Percentiles rank a stretch among this genome's conserved stretches.
phyloP scores from a whole-genome alignment of 2,888 invertebrate genomes.

The Sussaba pulchella region DNA sequence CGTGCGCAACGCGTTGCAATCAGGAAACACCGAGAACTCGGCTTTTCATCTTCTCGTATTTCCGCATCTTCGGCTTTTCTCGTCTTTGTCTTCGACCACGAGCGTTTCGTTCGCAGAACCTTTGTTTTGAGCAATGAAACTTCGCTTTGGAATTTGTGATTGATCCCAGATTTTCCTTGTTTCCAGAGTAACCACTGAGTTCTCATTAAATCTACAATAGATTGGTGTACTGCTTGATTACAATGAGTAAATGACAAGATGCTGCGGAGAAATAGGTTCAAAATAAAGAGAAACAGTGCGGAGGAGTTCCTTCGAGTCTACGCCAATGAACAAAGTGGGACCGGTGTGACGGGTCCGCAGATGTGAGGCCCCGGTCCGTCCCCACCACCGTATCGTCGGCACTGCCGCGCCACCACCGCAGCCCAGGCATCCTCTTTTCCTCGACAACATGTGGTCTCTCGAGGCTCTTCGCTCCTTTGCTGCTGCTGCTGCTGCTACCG shows the following conservation, averaged over 20 bases:
- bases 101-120: background rate
- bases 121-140: background rate
- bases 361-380: conserved; percentile 59
- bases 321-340: conserved; percentile 80
- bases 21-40: conserved; percentile 29
- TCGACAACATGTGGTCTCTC: conserved; percentile 78
- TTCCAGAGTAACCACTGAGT: no score
- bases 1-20: background rate
- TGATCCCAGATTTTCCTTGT: no score
- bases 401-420: conserved; percentile 64
- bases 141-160: background rate
- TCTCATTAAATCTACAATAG: no score
- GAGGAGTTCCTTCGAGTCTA: conserved; percentile 67
- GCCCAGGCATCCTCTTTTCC: conserved; percentile 64
- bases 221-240: no score
- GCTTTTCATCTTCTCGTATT: background rate
- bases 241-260: no score
- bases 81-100: conserved; percentile 10
- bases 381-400: conserved; percentile 43
- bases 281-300: conserved; percentile 37
- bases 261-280: conserved; percentile 10
- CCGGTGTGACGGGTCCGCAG: conserved; percentile 83
- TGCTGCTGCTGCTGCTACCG: conserved; percentile 55
- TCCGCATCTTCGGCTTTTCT: background rate
- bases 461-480: conserved; percentile 49